A percentile compares a stretch with the other conserved stretches of the same genome.
Conservation (phyloP, 2,113 vertebrate genomes). For the Rhegmatorhina hoffmannsi region DNA sequence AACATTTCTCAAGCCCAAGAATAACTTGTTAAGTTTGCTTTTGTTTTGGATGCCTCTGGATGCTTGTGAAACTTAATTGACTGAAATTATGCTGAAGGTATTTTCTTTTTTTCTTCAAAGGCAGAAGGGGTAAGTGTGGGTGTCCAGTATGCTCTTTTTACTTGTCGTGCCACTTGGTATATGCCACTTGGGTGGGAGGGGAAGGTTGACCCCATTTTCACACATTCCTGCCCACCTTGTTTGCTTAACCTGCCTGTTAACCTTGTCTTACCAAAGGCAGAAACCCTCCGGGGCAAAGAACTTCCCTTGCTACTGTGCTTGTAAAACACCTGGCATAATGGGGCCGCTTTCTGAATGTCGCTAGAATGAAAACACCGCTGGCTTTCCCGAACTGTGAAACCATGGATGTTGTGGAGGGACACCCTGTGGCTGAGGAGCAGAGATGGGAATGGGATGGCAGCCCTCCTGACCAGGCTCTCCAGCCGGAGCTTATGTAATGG, state of each 20-base stretch:
- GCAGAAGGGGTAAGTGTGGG: not conserved
- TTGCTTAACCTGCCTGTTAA: conserved; percentile 51
- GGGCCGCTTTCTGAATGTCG: accelerated
- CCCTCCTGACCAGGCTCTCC: not conserved
- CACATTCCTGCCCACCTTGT: not conserved
- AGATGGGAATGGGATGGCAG: not conserved
- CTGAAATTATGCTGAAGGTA: not conserved
- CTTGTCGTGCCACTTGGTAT: not conserved
- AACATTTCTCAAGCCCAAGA: conserved; percentile 42
- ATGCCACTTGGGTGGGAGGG: not conserved
- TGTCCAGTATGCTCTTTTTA: not conserved
- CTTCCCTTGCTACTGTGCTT: conserved; percentile 26
- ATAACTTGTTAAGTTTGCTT: conserved; percentile 58
- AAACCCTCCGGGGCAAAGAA: conserved; percentile 8
- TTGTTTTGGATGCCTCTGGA: conserved; percentile 51
- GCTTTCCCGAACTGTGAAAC: not conserved
- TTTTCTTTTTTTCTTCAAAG: not conserved
- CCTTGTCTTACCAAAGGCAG: conserved; percentile 27
- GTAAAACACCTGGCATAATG: conserved; percentile 23
- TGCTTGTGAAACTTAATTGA: conserved; percentile 45
- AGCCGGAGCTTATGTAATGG: conserved; percentile 31
- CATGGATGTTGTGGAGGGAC: not conserved
- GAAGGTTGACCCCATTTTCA: not conserved
- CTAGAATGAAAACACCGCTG: not conserved
- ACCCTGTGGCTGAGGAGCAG: not conserved